Percentiles rank a stretch among this genome's conserved stretches.
phyloP scores from a whole-genome alignment of 2,888 invertebrate species.

The Crocallis elinguaria region DNA sequence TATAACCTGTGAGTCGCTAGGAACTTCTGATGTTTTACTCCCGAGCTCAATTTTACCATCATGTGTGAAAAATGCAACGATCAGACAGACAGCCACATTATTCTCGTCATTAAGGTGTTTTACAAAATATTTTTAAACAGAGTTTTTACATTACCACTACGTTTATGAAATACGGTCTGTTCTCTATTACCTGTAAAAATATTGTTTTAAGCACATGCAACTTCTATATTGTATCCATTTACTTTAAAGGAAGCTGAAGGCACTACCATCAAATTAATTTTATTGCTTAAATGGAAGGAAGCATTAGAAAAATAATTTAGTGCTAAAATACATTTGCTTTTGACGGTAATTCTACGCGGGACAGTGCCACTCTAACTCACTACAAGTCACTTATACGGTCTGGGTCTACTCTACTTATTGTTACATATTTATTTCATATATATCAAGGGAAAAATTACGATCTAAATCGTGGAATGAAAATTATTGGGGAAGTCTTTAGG shows the following conservation, averaged over 20 bases:
- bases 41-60: constrained; percentile 60
- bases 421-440: constrained; percentile 52
- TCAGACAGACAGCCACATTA: constrained; percentile 80
- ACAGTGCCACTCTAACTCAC: constrained; percentile 63
- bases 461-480: constrained; percentile 64
- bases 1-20: constrained; percentile 72
- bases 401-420: constrained; percentile 41
- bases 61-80: constrained; percentile 79
- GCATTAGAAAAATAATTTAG: constrained; percentile 79
- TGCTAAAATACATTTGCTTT: constrained; percentile 70
- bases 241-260: constrained; percentile 80
- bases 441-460: constrained; percentile 61
- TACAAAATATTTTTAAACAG: constrained; percentile 76
- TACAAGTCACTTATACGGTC: constrained; percentile 58
- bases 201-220: constrained; percentile 80
- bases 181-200: constrained; percentile 82
- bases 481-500: constrained; percentile 41
- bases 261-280: constrained; percentile 80
- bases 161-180: constrained; percentile 79
- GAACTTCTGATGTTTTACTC: constrained; percentile 70
- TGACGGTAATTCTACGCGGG: constrained; percentile 63
- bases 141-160: constrained; percentile 75
- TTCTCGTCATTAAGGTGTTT: constrained; percentile 62
- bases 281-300: constrained; percentile 80
- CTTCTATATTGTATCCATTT: constrained; percentile 67